These are phyloP conservation scores for Alloscopus bannaensis DNA, from an alignment of 2,888 invertebrate genomes.

Conservation along the genomic window DNA sequence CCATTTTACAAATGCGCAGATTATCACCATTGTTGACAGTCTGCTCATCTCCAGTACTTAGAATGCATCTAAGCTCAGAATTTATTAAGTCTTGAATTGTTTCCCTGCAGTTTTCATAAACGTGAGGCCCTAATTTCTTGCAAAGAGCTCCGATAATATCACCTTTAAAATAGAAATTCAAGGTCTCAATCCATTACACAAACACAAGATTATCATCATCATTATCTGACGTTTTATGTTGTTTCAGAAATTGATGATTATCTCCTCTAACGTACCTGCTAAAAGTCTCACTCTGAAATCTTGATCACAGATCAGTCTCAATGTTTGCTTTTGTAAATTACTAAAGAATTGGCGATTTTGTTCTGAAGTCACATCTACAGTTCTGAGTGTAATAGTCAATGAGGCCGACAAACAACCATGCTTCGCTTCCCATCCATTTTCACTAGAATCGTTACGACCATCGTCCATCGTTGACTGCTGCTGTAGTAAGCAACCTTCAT, in stretches of 20 bases:
- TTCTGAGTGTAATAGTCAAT: conserved; percentile 38
- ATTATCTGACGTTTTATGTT: not conserved
- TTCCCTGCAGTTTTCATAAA: conserved; percentile 42
- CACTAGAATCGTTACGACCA: conserved; percentile 14
- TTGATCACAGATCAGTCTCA: conserved; percentile 61
- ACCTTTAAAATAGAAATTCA: conserved; percentile 35
- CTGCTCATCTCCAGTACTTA: conserved; percentile 38
- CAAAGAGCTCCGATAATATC: conserved; percentile 58
- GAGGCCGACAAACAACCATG: conserved; percentile 52
- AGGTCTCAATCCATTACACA: too few relatives aligned
- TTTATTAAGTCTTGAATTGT: conserved; percentile 33
- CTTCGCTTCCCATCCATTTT: conserved; percentile 30
- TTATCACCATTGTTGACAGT: not conserved
- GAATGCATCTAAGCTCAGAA: conserved; percentile 38
- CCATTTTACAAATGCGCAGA: conserved; percentile 27
- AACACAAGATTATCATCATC: too few relatives aligned
- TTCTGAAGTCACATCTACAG: conserved; percentile 14
- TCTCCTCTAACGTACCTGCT: conserved; percentile 49
- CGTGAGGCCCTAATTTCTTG: conserved; percentile 47
- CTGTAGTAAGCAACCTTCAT: not conserved
- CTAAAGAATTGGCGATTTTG: conserved; percentile 31
- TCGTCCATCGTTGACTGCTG: conserved; percentile 8
- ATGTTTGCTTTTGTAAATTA: conserved; percentile 35
- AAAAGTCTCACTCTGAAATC: conserved; percentile 60
- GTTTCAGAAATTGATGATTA: conserved; percentile 7